Evolutionary conservation across 1,140 invertebrate genomes (phyloP), one percentile per base, ranked within the genome.

Genomic region (Bombus impatiens): DNA sequence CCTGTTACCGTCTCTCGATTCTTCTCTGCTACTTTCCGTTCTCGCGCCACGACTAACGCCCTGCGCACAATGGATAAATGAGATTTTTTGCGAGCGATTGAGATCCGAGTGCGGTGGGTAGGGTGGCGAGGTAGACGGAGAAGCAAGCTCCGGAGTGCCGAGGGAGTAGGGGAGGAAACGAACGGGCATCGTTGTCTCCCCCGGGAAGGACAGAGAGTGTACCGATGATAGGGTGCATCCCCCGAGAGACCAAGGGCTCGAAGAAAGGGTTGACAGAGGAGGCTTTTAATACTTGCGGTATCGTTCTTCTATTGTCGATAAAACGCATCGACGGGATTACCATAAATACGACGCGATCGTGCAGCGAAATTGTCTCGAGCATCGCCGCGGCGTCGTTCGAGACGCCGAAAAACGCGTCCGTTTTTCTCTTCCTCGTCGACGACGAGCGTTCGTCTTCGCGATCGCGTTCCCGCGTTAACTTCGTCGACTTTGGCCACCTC

Each of bases 1-100:
- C 76, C 57, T 37, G 62, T 28, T 57, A 32, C 32, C 32, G 28
- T 59, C 59, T 71, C 68, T 68, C 75, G 59, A 40, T 81, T 70
- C 67, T 53, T 79, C 57, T 42, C 76, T 47, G 79, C 89, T 76
- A 78, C 84, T 86, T 85, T 90, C 62, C 35, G 77, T 88, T 85
- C 82, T 84, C 70, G 40, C 74, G 59, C 86, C 67, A 37, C 82
- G 84, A 78, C 88, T 92, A 93, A 92, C 93, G 89, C 92, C 87
- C 42, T 44, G 82, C 70, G 86, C 89, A 95, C 94, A 94, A 95
- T 95, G 92, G 93, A 94, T 94, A 94, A 95, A 95, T 94, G 94
- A 94, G 93, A 94, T 95, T 94, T 94, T 95, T 94, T 94, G 92
- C 91, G 92, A 94, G 87, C 94, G 94, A 94, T 94, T 94, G 94